Base-by-base conservation (phyloP, 2,888 invertebrate genomes). In the Acanthococcus lagerstroemiae region DNA sequence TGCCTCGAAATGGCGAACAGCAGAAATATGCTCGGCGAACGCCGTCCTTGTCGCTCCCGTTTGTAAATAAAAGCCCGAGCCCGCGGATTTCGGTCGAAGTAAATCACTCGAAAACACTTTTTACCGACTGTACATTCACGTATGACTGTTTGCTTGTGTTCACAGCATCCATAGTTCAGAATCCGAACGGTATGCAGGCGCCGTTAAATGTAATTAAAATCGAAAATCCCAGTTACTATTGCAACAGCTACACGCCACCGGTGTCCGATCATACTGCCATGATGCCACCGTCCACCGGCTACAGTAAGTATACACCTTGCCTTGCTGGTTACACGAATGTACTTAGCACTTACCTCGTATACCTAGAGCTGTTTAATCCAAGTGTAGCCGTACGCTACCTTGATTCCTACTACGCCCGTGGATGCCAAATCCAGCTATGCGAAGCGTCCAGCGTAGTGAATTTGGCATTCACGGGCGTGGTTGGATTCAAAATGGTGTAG, bases 81-180 rank as follows among this genome's bases (percentile, higher is more conserved):
- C n/a, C n/a, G n/a, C 37, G 37, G n/a, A 37, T 37, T 37, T 37
- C 12, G 9, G 55, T 55, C 24, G 9, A 12, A 55, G n/a, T 25
- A 25, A 55, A n/a, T 24, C 24, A n/a, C 15, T 17, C 30, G 19
- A 30, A 30, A 19, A 57, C 15, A n/a, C n/a, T 15, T 27, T 2
- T 30, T 19, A n/a, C 9, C 17, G 5, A 57, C 7, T 57, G 22
- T n/a, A 15, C 19, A 12, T 37, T 37, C 37, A 15, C n/a, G 12
- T 37, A 25, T 67, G 6, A 25, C 24, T 58, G 50, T 3, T 67
- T 73, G 76, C 75, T 82, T 83, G 73, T n/a, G n/a, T n/a, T n/a
- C n/a, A n/a, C 83, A 95, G 95, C 93, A 72, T 95, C 95, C 75
- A 95, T 95, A 76, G 86, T 95, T 77, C 92, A 90, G 79, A 93